These are phyloP conservation scores for Agrilus cyanescens DNA, from an alignment of 2,888 invertebrate genomes.

Conservation along the genomic window DNA sequence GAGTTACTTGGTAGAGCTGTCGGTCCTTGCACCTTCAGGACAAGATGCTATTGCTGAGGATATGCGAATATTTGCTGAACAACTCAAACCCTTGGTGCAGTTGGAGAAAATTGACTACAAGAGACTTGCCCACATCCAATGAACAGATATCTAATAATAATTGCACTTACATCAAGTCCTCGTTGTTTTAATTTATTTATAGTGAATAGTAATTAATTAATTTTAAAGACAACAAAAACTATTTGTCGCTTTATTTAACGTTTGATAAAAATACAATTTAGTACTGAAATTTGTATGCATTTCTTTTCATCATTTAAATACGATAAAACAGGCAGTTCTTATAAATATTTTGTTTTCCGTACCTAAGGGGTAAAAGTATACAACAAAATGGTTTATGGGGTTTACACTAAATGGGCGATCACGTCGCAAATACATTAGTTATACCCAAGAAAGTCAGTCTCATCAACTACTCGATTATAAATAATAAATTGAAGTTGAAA, in stretches of 20 bases:
- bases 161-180: too few species aligned
- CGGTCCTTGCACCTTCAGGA: constrained; percentile 78
- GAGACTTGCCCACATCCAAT: constrained; percentile 8
- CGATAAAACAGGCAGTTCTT: constrained; percentile 15
- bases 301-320: constrained; percentile 16
- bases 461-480: constrained; percentile 16
- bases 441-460: constrained; percentile 21
- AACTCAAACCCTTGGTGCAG: constrained; percentile 80
- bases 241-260: constrained; percentile 21
- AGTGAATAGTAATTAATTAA: too few species aligned
- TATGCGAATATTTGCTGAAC: constrained; percentile 90
- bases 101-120: constrained; percentile 90
- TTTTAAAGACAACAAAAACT: constrained; percentile 1
- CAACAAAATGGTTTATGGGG: constrained; percentile 7
- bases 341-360: constrained; percentile 4
- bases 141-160: not conserved
- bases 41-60: constrained; percentile 94
- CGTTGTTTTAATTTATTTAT: too few species aligned
- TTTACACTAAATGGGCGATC: constrained; percentile 8
- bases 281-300: constrained; percentile 22
- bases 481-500: constrained; percentile 9
- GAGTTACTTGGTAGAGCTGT: constrained; percentile 88
- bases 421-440: constrained; percentile 20
- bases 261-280: constrained; percentile 27
- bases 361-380: too few species aligned